Evolutionary conservation across 2,888 invertebrate species (phyloP), one percentile per base, ranked within the genome.

Genomic region (Hyalella azteca): DNA sequence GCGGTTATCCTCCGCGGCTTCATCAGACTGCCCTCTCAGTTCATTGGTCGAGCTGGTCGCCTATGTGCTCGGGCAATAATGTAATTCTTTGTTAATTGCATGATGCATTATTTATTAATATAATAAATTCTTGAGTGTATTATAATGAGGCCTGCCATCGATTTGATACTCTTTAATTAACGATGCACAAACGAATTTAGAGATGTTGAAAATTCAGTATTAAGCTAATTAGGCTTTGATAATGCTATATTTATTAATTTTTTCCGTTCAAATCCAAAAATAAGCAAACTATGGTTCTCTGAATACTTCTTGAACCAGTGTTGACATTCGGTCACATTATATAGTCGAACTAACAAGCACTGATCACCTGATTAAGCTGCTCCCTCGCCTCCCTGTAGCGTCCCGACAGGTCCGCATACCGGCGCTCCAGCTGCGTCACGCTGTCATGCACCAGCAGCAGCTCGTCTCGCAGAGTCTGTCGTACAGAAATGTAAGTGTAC

Each of bases 341-440:
- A 26, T 22, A 54, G 54, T 13, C 22, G 49, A 9, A 29, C 0
- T 26, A 73, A 22, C 5, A n/a, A n/a, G 54, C 26, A 54, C 19
- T 26, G 32, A 48, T 77, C 73, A 82, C 83, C 75, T 84, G 79
- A 59, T 84, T 81, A 36, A 84, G 76, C 9, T 78, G 73, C 4
- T 78, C 60, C 40, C 81, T 76, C 1, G 83, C 80, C 19, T 76
- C 59, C 3, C 81, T 59, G 79, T 84, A 81, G 13, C 81, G 73
- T 4, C 77, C 77, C 4, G 83, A 81, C 59, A 84, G 79, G 49
- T 84, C 83, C 3, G 83, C 80, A 54, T 84, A 84, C 32, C 81
- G 54, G 41, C 81, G 26, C 60, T 84, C 83, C 3, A 84, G 76
- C 3, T 84, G 81, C 0, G 81, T 81, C 13, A 84, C 81, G 1